Percentiles rank a stretch among this genome's conserved stretches.
Evolutionary conservation across 2,888 invertebrate species (phyloP).

Genomic region (Tridacna gigas): DNA sequence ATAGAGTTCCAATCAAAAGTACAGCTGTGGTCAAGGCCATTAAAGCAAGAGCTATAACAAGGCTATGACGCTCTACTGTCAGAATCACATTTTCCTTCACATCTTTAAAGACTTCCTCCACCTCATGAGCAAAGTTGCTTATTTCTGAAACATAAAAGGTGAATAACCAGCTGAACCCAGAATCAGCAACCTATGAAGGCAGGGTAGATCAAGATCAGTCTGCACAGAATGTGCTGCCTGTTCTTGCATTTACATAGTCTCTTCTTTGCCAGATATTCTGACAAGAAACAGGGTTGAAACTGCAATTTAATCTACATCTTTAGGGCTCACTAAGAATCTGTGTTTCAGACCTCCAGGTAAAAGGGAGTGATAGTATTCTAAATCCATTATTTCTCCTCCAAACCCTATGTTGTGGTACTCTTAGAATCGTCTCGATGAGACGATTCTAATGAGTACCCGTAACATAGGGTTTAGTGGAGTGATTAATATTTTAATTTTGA

Average conservation of each 20-base stretch:
- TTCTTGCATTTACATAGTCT: not conserved
- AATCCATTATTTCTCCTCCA: too few species aligned
- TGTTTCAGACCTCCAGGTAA: too few species aligned
- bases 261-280: not conserved
- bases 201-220: not conserved
- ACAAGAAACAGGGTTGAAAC: not conserved
- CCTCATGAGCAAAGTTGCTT: constrained; percentile 45
- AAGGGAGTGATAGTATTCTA: too few species aligned
- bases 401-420: too few species aligned
- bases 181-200: too few species aligned
- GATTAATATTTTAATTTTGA: too few species aligned
- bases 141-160: constrained; percentile 36
- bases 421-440: too few species aligned
- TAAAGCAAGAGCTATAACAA: constrained; percentile 46
- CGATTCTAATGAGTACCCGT: too few species aligned
- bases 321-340: too few species aligned
- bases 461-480: too few species aligned
- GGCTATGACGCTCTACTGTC: constrained; percentile 51
- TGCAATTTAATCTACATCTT: too few species aligned
- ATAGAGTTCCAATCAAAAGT: constrained; percentile 52
- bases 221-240: not conserved
- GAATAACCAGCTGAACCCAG: not conserved
- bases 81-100: constrained; percentile 59
- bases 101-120: constrained; percentile 50
- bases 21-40: constrained; percentile 49